Percentiles rank a stretch among this genome's conserved stretches.
phyloP scores from a whole-genome alignment of 1,140 invertebrate species.

The Antheraea mylitta region DNA sequence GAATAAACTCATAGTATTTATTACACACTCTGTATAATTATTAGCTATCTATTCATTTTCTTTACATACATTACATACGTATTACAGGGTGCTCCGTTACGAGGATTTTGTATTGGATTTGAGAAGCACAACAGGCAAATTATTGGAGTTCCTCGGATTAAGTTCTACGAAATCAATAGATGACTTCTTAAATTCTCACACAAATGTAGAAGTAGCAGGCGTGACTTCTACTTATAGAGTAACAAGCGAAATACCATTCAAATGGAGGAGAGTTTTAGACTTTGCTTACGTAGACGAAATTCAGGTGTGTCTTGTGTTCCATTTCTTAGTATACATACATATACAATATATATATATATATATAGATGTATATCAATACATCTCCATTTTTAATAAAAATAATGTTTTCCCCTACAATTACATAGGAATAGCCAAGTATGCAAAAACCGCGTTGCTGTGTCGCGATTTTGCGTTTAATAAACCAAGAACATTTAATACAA shows the following conservation, averaged over 20 bases:
- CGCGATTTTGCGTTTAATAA: no score
- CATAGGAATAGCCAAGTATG: no score
- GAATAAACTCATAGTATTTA: no score
- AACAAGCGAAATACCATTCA: constrained; percentile 87
- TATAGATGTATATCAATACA: no score
- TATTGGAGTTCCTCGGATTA: constrained; percentile 86
- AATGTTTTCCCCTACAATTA: no score
- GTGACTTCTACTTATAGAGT: constrained; percentile 89
- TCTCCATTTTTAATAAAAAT: no score
- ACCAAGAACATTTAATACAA: no score
- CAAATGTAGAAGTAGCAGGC: constrained; percentile 85
- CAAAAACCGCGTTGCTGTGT: no score
- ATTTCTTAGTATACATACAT: background rate
- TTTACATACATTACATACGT: background rate
- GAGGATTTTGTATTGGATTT: constrained; percentile 89
- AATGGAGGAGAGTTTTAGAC: constrained; percentile 86
- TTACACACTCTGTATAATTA: no score
- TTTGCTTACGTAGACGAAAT: constrained; percentile 82
- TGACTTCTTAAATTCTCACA: constrained; percentile 87
- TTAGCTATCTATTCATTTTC: background rate
- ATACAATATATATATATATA: no score
- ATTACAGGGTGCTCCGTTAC: constrained; percentile 84
- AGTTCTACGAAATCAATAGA: constrained; percentile 83
- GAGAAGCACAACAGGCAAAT: constrained; percentile 80
- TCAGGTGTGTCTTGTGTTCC: constrained; percentile 42